Evolutionary conservation across 2,797 vertebrate genomes (phyloP).

Genomic region (Huso huso): DNA sequence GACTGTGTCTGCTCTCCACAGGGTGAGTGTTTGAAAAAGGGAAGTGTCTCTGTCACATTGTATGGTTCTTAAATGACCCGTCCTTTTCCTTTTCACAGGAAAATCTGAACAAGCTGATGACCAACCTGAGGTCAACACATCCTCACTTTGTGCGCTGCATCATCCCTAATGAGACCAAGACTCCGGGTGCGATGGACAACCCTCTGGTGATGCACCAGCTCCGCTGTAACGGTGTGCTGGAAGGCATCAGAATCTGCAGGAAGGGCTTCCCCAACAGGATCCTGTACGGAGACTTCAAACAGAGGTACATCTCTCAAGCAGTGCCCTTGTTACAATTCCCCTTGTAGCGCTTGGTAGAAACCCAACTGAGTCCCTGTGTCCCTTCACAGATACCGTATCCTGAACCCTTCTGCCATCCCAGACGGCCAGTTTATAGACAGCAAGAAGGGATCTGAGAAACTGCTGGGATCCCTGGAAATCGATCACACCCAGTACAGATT

Average conservation of each 20-base stretch:
- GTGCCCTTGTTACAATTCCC: neutral
- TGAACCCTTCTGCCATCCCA: constrained; percentile 58
- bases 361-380: constrained; percentile 1
- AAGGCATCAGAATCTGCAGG: constrained; percentile 63
- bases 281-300: constrained; percentile 63
- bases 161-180: constrained; percentile 76
- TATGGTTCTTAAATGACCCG: constrained; percentile 8
- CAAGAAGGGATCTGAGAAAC: constrained; percentile 54
- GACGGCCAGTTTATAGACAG: constrained; percentile 52
- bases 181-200: constrained; percentile 50
- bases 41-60: neutral
- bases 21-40: constrained; percentile 24
- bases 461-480: constrained; percentile 41
- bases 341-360: neutral
- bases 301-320: constrained; percentile 39
- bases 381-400: constrained; percentile 51
- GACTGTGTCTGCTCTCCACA: constrained; percentile 51
- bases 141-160: constrained; percentile 77
- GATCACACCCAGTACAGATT: constrained; percentile 50
- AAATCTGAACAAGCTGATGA: constrained; percentile 79
- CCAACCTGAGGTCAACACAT: constrained; percentile 65
- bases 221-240: constrained; percentile 57
- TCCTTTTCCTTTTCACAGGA: constrained; percentile 46
- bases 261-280: constrained; percentile 67
- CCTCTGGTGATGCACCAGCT: constrained; percentile 60